Conservation (phyloP, 2,113 vertebrate species). For the Corythornis madagascariensis region DNA sequence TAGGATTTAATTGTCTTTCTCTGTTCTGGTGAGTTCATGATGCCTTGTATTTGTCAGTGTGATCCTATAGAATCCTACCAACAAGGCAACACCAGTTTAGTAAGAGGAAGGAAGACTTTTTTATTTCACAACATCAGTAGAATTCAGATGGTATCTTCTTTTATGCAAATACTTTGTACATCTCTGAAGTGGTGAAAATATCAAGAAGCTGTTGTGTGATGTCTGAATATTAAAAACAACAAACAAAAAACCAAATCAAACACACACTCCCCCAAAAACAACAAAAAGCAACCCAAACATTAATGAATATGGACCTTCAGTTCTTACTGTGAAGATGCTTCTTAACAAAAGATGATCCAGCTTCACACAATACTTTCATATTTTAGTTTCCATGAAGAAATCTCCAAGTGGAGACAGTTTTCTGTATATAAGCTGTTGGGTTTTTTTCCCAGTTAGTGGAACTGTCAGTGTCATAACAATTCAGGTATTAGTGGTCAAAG, state of each 20-base stretch:
- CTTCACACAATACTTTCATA: background rate
- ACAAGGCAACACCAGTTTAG: background rate
- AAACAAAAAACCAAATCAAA: no score
- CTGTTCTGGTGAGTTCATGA: background rate
- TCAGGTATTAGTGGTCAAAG: background rate
- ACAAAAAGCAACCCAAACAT: no score
- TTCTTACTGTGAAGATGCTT: background rate
- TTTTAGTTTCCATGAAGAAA: background rate
- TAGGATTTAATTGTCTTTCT: background rate
- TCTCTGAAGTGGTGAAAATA: background rate
- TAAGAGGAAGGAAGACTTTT: background rate
- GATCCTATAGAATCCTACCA: background rate
- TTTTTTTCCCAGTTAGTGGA: background rate
- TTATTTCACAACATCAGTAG: background rate
- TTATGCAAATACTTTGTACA: slow-evolving; percentile 13
- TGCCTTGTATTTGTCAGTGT: background rate
- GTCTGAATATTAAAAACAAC: background rate
- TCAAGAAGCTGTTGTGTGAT: background rate
- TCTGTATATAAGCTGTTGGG: background rate
- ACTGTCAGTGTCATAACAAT: background rate
- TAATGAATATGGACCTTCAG: background rate
- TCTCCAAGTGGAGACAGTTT: background rate
- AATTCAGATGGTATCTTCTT: slow-evolving; percentile 7
- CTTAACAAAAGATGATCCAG: background rate
- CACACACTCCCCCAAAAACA: no score